Percentiles rank a stretch among this genome's conserved stretches.
Conservation (phyloP, 2,113 vertebrate species). For the Boulengeromyrus knoepffleri region DNA sequence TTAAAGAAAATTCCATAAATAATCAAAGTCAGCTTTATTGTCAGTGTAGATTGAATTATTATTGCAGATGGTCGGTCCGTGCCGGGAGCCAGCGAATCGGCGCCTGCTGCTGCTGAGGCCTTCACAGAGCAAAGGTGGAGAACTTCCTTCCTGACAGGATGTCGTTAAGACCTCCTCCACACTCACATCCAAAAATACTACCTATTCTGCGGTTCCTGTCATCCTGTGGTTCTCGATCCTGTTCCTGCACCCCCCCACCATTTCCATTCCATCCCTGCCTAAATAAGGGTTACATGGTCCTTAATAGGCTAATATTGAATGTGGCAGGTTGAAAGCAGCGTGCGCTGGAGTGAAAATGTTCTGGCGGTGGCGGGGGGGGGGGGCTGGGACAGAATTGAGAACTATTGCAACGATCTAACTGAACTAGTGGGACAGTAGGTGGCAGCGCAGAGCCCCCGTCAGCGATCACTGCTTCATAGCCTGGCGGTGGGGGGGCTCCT, state of each 20-base stretch:
- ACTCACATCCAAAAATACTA: neutral
- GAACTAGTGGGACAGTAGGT: neutral
- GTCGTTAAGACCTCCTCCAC: neutral
- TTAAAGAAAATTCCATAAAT: neutral
- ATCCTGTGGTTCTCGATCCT: too few species aligned
- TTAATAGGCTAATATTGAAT: too few species aligned
- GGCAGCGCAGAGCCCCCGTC: neutral
- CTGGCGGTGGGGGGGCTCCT: conserved; percentile 37
- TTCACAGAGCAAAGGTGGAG: neutral
- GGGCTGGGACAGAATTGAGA: too few species aligned
- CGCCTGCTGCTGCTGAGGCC: neutral
- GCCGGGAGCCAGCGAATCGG: neutral
- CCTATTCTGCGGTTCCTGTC: neutral
- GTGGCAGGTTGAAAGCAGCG: too few species aligned
- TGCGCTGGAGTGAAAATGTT: too few species aligned
- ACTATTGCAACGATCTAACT: neutral
- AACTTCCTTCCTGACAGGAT: neutral
- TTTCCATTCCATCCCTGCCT: too few species aligned
- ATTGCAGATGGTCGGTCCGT: neutral
- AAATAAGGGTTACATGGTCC: too few species aligned
- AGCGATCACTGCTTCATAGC: conserved; percentile 40
- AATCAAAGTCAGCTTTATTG: neutral
- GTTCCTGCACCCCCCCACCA: too few species aligned
- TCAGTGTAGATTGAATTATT: neutral
- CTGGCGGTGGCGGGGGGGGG: too few species aligned